These are phyloP conservation scores for Hyphantria cunea DNA, from an alignment of 1,140 invertebrate species.

Conservation along the genomic window DNA sequence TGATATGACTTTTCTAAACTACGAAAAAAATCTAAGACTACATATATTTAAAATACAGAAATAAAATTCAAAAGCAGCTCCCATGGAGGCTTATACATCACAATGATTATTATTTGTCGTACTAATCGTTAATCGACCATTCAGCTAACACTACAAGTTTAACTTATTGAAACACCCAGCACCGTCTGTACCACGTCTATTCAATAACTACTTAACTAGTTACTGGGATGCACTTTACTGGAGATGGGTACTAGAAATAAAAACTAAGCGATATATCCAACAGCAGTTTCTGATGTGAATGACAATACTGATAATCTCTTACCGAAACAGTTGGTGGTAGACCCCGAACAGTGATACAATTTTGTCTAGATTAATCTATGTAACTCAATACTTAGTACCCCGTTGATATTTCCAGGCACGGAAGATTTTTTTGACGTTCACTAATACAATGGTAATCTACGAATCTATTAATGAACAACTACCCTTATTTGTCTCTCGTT, in stretches of 20 bases:
- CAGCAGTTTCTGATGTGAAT: constrained; percentile 37
- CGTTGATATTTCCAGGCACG: too few species aligned
- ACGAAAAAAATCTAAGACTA: constrained; percentile 51
- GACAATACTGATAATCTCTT: constrained; percentile 50
- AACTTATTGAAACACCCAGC: constrained; percentile 60
- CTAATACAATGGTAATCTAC: too few species aligned
- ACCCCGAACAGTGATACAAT: too few species aligned
- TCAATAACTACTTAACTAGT: constrained; percentile 59
- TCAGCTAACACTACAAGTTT: constrained; percentile 58
- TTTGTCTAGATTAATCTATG: too few species aligned
- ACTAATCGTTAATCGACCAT: constrained; percentile 56
- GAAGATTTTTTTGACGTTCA: too few species aligned
- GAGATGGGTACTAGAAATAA: constrained; percentile 55
- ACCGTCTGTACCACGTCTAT: constrained; percentile 60
- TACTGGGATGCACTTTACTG: constrained; percentile 78
- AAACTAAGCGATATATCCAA: constrained; percentile 50
- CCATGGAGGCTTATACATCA: constrained; percentile 53
- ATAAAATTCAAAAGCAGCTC: constrained; percentile 59
- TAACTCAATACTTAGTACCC: background rate
- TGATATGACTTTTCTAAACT: constrained; percentile 67
- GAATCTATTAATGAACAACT: too few species aligned
- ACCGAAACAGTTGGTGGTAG: constrained; percentile 13
- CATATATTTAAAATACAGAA: constrained; percentile 49
- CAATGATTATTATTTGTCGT: constrained; percentile 44
- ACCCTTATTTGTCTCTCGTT: too few species aligned